These are phyloP conservation scores for Pseudopodoces humilis DNA, from an alignment of 2,113 vertebrate species.

Conservation along the genomic window DNA sequence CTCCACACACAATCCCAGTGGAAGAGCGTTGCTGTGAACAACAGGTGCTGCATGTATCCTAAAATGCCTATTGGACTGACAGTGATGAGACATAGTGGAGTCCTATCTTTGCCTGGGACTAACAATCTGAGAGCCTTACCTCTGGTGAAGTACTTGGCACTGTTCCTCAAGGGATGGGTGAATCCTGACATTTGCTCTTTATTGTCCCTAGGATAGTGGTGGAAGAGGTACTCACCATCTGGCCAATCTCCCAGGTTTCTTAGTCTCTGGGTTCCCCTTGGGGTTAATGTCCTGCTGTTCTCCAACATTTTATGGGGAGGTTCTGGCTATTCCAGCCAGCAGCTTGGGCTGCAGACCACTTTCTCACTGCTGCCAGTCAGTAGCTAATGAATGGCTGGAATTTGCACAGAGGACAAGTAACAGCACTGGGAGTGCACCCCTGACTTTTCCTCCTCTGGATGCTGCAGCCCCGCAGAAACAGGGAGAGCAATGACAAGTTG, in stretches of 20 bases:
- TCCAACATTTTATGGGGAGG: background rate
- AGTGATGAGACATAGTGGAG: accelerated
- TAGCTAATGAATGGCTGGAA: background rate
- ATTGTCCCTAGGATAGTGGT: background rate
- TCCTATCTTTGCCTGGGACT: background rate
- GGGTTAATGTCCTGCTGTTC: background rate
- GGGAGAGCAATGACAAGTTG: background rate
- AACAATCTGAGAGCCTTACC: background rate
- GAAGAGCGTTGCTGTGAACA: background rate
- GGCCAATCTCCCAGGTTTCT: background rate
- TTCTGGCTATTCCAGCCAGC: background rate
- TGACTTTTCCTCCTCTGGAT: background rate
- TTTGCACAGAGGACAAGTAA: background rate
- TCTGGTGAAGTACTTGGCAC: background rate
- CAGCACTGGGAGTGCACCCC: background rate
- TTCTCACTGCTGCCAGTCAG: background rate
- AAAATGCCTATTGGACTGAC: accelerated
- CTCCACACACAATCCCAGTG: background rate
- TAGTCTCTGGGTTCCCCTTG: background rate
- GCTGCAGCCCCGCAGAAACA: background rate
- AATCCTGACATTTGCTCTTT: background rate
- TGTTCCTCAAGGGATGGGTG: background rate
- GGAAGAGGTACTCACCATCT: background rate
- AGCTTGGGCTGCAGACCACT: background rate
- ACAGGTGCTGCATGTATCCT: background rate